phyloP scores from a whole-genome alignment of 2,888 invertebrate species.

The Hartigia nigra region DNA sequence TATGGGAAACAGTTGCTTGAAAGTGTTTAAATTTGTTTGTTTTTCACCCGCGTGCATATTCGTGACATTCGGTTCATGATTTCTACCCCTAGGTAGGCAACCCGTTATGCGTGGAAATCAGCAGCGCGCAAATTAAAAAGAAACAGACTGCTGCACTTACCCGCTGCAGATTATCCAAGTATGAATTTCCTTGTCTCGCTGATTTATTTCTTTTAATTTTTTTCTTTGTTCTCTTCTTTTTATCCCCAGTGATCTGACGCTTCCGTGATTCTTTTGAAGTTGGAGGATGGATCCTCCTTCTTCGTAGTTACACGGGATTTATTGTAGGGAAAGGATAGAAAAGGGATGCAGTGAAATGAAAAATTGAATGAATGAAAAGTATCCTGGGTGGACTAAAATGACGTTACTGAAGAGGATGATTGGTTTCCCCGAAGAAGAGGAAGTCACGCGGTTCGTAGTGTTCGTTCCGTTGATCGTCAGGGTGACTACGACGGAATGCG shows the following conservation, averaged over 20 bases:
- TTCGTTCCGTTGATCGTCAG: constrained; percentile 34
- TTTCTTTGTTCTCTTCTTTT: not conserved
- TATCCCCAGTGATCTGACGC: not conserved
- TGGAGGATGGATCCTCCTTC: not conserved
- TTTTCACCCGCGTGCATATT: not conserved
- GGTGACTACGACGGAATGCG: constrained; percentile 54
- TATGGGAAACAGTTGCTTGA: not conserved
- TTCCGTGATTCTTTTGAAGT: not conserved
- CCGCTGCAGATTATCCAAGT: not conserved
- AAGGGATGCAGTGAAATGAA: not conserved
- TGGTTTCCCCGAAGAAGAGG: not conserved
- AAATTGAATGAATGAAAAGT: not conserved
- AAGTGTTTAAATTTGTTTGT: not conserved
- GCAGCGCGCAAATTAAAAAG: not conserved
- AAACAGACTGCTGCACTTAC: not conserved
- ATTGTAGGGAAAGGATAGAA: not conserved
- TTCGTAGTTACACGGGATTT: not conserved
- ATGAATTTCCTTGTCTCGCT: not conserved
- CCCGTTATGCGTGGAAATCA: not conserved
- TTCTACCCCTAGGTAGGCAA: not conserved
- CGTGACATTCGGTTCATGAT: not conserved
- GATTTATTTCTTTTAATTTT: not conserved
- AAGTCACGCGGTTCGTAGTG: not conserved
- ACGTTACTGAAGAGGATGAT: not conserved
- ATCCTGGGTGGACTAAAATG: not conserved